Percentiles rank a stretch among this genome's conserved stretches.
phyloP scores from a whole-genome alignment of 2,888 invertebrate species.

The Apantesis nais region DNA sequence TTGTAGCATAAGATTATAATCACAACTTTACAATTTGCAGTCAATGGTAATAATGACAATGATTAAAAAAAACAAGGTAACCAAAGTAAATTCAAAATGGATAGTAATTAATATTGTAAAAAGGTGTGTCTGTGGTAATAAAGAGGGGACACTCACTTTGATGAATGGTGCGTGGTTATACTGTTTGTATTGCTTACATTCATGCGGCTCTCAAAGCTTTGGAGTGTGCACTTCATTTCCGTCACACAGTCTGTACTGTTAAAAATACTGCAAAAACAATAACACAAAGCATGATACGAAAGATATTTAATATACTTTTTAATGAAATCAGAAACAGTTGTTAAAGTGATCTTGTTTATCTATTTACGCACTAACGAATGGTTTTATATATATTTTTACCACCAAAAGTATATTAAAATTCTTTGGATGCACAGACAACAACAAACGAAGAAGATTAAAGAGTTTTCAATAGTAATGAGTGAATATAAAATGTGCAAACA shows the following conservation, averaged over 20 bases:
- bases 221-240: constrained; percentile 78
- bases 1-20: neutral
- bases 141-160: constrained; percentile 73
- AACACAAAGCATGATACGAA: constrained; percentile 69
- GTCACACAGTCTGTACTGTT: constrained; percentile 83
- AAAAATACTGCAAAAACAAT: constrained; percentile 84
- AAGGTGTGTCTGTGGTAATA: constrained; percentile 11
- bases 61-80: constrained; percentile 13
- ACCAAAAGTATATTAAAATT: constrained; percentile 41
- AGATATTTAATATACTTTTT: constrained; percentile 45
- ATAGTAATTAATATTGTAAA: neutral
- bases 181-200: constrained; percentile 80
- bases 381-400: neutral
- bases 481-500: constrained; percentile 40
- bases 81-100: constrained; percentile 1
- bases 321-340: neutral
- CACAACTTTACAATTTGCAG: neutral
- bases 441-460: constrained; percentile 35
- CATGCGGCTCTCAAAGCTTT: constrained; percentile 83
- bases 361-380: neutral
- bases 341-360: neutral
- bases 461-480: constrained; percentile 26
- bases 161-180: constrained; percentile 75
- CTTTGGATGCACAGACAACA: constrained; percentile 32
- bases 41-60: neutral